Percentiles rank a stretch among this genome's conserved stretches.
Evolutionary conservation across 2,888 invertebrate genomes (phyloP).

Genomic region (Escarpia spicata): DNA sequence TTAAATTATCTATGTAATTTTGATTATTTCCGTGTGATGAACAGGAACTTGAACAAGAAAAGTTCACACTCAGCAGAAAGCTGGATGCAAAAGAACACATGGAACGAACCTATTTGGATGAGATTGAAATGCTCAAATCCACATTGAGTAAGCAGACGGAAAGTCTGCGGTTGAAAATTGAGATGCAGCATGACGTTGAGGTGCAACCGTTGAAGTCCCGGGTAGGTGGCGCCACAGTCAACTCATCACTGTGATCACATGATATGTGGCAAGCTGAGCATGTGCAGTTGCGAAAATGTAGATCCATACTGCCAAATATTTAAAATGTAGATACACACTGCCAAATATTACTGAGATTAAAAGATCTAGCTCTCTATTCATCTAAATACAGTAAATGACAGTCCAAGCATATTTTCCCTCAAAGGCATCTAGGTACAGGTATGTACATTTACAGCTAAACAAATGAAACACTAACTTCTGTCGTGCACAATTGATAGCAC

Average conservation of each 20-base stretch:
- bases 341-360: too few species aligned
- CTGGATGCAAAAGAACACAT: conserved; percentile 26
- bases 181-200: conserved; percentile 26
- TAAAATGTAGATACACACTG: too few species aligned
- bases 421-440: too few species aligned
- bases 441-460: too few species aligned
- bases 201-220: conserved; percentile 31
- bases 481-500: too few species aligned
- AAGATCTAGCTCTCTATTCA: too few species aligned
- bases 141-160: conserved; percentile 24
- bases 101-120: conserved; percentile 24
- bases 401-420: too few species aligned
- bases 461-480: too few species aligned
- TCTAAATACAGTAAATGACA: too few species aligned
- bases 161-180: conserved; percentile 13
- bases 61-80: conserved; percentile 20
- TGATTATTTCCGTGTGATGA: neutral
- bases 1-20: neutral
- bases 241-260: neutral
- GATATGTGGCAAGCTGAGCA: too few species aligned
- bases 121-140: conserved; percentile 30
- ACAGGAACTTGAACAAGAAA: conserved; percentile 33
- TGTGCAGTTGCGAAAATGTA: too few species aligned
- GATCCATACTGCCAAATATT: too few species aligned
- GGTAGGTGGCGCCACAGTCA: conserved; percentile 13